Evolutionary conservation across 2,797 vertebrate genomes (phyloP).

Genomic region (Tangara arthus): DNA sequence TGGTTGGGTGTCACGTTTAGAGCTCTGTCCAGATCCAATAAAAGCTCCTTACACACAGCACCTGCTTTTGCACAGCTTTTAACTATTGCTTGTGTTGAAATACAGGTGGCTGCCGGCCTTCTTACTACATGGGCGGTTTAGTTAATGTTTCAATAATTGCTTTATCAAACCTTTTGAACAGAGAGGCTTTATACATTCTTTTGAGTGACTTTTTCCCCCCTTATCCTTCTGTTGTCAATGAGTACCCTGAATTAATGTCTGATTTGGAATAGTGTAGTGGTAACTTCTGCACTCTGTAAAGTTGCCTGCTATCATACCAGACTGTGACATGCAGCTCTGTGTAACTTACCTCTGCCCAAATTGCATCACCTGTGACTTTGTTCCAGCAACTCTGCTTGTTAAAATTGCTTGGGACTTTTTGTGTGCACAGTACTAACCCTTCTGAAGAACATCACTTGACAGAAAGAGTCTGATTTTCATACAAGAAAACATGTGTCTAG

Average conservation of each 20-base stretch:
- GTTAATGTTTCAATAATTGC: not conserved
- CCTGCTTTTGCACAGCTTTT: not conserved
- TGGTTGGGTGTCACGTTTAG: not conserved
- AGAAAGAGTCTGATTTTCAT: not conserved
- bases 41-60: not conserved
- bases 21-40: not conserved
- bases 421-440: not conserved
- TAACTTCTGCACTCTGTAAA: not conserved
- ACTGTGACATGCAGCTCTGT: not conserved
- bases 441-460: not conserved
- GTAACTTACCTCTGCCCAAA: not conserved
- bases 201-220: rapidly evolving
- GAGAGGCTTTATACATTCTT: not conserved
- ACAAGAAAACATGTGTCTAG: not conserved
- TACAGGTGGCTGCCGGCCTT: not conserved
- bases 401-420: not conserved
- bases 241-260: not conserved
- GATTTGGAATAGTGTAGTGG: not conserved
- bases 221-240: not conserved
- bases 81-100: not conserved
- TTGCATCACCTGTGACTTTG: not conserved
- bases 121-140: not conserved
- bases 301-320: not conserved
- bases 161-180: not conserved
- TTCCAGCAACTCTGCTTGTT: not conserved